phyloP scores from a whole-genome alignment of 2,888 invertebrate species.

The Limnephilus marmoratus region DNA sequence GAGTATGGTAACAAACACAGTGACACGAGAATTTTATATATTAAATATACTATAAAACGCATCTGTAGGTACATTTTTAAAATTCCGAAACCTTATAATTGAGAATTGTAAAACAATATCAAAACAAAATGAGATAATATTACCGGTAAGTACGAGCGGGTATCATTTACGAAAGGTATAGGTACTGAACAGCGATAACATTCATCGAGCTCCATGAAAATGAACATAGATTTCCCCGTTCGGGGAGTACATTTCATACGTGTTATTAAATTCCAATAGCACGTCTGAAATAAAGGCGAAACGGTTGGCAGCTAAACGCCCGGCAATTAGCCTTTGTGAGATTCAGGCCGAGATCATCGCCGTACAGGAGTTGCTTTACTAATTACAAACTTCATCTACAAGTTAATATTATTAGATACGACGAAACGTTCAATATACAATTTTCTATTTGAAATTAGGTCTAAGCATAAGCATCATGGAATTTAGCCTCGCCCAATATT shows the following conservation, averaged over 20 bases:
- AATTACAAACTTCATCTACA: background rate
- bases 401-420: background rate
- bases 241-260: background rate
- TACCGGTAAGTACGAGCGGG: background rate
- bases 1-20: too few species aligned
- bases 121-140: background rate
- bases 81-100: background rate
- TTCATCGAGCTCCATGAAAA: background rate
- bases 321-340: background rate
- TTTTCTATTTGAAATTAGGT: background rate
- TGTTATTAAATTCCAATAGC: conserved; percentile 2
- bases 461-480: background rate
- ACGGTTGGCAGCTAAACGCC: conserved; percentile 17
- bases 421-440: background rate
- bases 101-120: background rate
- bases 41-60: too few species aligned
- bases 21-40: too few species aligned
- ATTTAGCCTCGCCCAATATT: background rate
- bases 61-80: background rate
- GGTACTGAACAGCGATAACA: background rate
- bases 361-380: conserved; percentile 2
- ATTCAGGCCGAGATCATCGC: background rate
- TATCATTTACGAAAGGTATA: background rate
- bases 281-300: background rate
- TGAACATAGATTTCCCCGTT: background rate